Evolutionary conservation across 2,797 vertebrate species (phyloP).

Genomic region (Malacoraja senta): DNA sequence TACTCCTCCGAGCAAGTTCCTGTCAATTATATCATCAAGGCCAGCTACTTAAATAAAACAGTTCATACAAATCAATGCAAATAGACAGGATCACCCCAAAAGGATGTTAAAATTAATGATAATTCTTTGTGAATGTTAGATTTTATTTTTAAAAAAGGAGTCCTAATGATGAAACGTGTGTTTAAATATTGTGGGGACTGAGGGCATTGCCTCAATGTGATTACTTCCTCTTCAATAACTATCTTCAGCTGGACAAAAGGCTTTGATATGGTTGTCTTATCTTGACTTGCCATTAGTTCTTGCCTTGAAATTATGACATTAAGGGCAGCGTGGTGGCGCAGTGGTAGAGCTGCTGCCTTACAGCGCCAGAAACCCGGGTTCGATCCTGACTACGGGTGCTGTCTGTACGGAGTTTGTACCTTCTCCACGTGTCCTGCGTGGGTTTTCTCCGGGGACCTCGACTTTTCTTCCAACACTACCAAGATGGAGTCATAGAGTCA

Average conservation of each 20-base stretch:
- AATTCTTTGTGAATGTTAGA: constrained; percentile 33
- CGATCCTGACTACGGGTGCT: too few species aligned
- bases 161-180: constrained; percentile 8
- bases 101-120: constrained; percentile 38
- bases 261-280: constrained; percentile 36
- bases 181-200: constrained; percentile 4
- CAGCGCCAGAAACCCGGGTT: too few species aligned
- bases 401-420: too few species aligned
- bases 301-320: constrained; percentile 11
- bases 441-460: too few species aligned
- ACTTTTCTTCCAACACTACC: too few species aligned
- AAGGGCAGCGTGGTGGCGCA: too few species aligned
- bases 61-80: constrained; percentile 4
- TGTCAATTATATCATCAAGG: constrained; percentile 31
- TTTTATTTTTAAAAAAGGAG: not conserved
- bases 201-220: constrained; percentile 12
- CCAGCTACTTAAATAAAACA: constrained; percentile 26
- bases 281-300: constrained; percentile 24
- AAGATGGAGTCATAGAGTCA: too few species aligned
- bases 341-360: too few species aligned
- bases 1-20: constrained; percentile 7
- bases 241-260: constrained; percentile 32
- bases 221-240: constrained; percentile 33
- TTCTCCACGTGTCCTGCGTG: too few species aligned
- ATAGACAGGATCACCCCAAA: constrained; percentile 3